phyloP scores from a whole-genome alignment of 2,113 vertebrate genomes.

The Apodemus sylvaticus region DNA sequence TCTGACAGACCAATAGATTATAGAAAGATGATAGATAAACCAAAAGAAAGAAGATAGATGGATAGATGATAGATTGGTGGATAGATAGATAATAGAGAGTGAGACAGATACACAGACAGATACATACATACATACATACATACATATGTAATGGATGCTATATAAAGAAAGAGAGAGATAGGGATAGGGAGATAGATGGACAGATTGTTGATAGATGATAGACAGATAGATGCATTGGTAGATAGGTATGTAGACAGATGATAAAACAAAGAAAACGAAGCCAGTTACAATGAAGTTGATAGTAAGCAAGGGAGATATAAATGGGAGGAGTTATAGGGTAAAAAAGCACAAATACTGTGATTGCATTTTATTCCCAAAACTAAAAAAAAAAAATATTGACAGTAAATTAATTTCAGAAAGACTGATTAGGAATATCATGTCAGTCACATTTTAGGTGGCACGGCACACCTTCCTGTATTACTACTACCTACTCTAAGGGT shows the following conservation, averaged over 20 bases:
- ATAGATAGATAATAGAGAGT: not conserved
- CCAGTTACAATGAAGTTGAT: not conserved
- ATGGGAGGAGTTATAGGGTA: not conserved
- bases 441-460: not conserved
- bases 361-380: not conserved
- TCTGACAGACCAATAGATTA: no score
- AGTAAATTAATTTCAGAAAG: constrained; percentile 10
- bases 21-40: no score
- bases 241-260: not conserved
- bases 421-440: not conserved
- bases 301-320: not conserved
- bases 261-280: not conserved
- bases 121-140: not conserved
- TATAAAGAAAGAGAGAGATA: not conserved
- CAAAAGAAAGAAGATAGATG: no score
- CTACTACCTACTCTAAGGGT: not conserved
- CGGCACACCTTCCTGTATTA: not conserved
- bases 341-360: not conserved
- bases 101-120: no score
- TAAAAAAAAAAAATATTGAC: not conserved
- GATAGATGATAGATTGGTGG: no score
- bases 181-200: not conserved
- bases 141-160: not conserved
- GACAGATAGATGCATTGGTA: not conserved
- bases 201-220: not conserved